Base-by-base conservation (phyloP, 1,140 invertebrate species). In the Panagrolaimus sp. region DNA sequence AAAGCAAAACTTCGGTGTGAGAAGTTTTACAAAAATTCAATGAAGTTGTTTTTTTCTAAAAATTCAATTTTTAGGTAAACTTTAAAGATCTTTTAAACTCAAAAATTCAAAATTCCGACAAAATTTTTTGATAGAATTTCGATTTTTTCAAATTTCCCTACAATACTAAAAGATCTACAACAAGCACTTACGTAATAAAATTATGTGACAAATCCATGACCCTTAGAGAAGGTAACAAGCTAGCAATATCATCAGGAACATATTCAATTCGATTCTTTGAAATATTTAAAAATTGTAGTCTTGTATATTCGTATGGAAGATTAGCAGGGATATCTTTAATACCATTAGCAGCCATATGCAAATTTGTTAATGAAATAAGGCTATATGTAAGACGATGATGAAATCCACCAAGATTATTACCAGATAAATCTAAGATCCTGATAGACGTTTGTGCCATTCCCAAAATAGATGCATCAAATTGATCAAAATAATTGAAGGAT, bases 261-360 rank as follows among this genome's bases (percentile, higher is more conserved):
- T 70, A n/a, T 20, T 68, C 51, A 31, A 76, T 27, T 0, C 48
- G 44, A 45, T 76, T 76, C 16, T 20, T 44, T 13, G 72, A 75
- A 16, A 76, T 38, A 63, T 76, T 76, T 31, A 76, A 64, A 25
- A 76, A 78, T 25, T 42, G 63, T 20, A 76, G 42, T 14, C 70
- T 42, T 11, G n/a, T 51, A 62, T 79, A 76, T 45, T 68, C 70
- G 16, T 66, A 64, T 9, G 76, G 69, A 25, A 72, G 63, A 67
- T 16, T 68, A 2, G 23, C 44, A 4, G 78, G 78, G 9, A 82
- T 61, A 9, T 72, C 47, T 9, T 66, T 71, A 13, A 79, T 73
- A 13, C 57, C 43, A 27, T 81, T 82, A 71, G 72, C 71, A 9
- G 78, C 78, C 72, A 80, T 48, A 46, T 80, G 80, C 38, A 80